These are phyloP conservation scores for Alexandromys fortis DNA, from an alignment of 2,113 vertebrate species.

Conservation along the genomic window DNA sequence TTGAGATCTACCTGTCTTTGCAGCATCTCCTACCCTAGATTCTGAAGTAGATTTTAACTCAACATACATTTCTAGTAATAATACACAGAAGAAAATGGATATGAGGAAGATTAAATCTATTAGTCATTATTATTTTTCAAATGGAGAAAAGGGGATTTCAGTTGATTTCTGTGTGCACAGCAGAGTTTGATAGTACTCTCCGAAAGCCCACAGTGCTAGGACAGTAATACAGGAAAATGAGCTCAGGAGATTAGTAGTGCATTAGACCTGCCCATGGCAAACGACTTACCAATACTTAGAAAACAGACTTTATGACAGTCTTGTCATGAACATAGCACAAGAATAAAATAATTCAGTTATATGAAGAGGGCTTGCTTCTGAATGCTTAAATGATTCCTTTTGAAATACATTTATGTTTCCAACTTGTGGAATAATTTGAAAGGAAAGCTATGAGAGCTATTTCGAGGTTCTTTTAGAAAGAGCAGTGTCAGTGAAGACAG, in stretches of 20 bases:
- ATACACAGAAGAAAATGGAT: background rate
- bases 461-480: conserved; percentile 46
- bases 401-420: conserved; percentile 19
- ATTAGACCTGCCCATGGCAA: background rate
- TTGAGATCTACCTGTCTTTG: background rate
- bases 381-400: conserved; percentile 24
- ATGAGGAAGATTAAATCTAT: background rate
- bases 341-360: conserved; percentile 36
- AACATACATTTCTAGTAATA: conserved; percentile 35
- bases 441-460: background rate
- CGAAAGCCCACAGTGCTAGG: background rate
- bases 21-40: background rate
- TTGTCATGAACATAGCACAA: background rate
- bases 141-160: conserved; percentile 33
- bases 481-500: background rate
- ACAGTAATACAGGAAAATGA: background rate
- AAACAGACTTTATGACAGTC: background rate
- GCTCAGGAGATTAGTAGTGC: background rate
- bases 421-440: conserved; percentile 41
- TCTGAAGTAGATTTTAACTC: conserved; percentile 44
- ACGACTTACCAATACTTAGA: background rate
- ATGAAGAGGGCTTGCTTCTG: background rate
- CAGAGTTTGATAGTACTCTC: background rate
- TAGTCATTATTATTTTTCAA: conserved; percentile 29
- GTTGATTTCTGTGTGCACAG: conserved; percentile 34